phyloP scores from a whole-genome alignment of 2,113 vertebrate species.

The Gnathonemus longibarbis region DNA sequence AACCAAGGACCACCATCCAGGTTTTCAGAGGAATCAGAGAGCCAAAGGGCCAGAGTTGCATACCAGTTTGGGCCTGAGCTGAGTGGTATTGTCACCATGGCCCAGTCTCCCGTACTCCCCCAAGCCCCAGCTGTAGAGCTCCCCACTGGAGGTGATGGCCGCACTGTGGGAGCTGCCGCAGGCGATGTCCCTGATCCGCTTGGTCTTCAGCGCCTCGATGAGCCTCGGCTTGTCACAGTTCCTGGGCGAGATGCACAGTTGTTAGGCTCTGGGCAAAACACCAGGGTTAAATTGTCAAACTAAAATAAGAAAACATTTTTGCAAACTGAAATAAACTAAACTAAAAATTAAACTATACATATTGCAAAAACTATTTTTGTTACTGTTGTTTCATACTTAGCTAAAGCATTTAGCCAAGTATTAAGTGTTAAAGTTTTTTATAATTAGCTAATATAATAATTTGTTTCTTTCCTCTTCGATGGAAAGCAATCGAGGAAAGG shows the following conservation, averaged over 20 bases:
- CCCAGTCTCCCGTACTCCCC: slow-evolving; percentile 93
- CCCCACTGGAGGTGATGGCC: slow-evolving; percentile 92
- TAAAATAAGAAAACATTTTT: no score
- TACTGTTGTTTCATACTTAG: no score
- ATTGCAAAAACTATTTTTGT: no score
- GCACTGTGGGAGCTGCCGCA: slow-evolving; percentile 96
- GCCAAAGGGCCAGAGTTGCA: background rate
- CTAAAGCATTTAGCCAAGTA: background rate
- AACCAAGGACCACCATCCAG: background rate
- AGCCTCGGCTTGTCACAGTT: slow-evolving; percentile 96
- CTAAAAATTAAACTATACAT: no score
- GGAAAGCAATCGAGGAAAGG: background rate
- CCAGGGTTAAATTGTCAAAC: background rate
- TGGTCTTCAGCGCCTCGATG: slow-evolving; percentile 92
- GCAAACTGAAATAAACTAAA: no score
- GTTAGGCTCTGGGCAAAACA: background rate
- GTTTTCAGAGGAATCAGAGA: background rate
- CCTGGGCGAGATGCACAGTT: slow-evolving; percentile 51
- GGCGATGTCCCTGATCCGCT: slow-evolving; percentile 92
- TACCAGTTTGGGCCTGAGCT: slow-evolving; percentile 96
- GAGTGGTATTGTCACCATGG: slow-evolving; percentile 94
- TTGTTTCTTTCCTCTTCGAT: background rate
- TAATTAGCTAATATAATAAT: background rate
- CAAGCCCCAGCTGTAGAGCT: slow-evolving; percentile 93
- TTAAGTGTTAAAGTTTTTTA: background rate